Conservation (phyloP, 2,113 vertebrate species). For the Cyanoderma ruficeps region DNA sequence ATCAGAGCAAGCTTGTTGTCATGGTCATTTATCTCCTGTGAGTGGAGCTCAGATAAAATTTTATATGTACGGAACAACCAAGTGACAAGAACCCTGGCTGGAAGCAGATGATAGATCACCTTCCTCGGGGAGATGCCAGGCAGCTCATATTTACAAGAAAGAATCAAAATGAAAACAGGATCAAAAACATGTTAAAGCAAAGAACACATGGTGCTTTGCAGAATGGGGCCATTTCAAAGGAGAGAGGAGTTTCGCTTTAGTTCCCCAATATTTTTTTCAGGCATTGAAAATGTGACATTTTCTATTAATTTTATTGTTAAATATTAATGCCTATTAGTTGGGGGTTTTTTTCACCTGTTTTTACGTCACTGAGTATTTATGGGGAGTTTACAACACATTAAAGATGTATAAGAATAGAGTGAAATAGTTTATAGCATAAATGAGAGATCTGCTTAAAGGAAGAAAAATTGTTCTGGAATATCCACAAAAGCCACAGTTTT, state of each 20-base stretch:
- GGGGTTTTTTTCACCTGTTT: neutral
- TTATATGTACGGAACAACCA: neutral
- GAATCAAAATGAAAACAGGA: neutral
- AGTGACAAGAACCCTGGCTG: neutral
- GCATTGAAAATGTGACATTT: neutral
- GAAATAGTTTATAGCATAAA: neutral
- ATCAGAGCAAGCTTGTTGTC: neutral
- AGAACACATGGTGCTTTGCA: neutral
- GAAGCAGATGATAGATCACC: neutral
- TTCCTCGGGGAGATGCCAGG: neutral
- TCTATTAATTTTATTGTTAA: neutral
- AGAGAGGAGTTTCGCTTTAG: neutral
- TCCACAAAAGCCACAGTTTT: neutral
- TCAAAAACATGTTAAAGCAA: neutral
- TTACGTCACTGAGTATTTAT: neutral
- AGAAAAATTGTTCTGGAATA: neutral
- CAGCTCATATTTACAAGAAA: neutral
- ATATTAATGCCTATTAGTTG: neutral
- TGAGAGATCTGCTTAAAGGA: neutral
- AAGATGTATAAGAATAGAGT: neutral
- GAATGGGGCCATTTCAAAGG: neutral
- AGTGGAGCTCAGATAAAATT: constrained; percentile 21
- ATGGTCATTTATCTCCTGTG: neutral
- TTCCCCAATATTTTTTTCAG: neutral
- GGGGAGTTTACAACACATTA: neutral